phyloP scores from a whole-genome alignment of 1,140 invertebrate genomes.

The Steinernema khuongi region DNA sequence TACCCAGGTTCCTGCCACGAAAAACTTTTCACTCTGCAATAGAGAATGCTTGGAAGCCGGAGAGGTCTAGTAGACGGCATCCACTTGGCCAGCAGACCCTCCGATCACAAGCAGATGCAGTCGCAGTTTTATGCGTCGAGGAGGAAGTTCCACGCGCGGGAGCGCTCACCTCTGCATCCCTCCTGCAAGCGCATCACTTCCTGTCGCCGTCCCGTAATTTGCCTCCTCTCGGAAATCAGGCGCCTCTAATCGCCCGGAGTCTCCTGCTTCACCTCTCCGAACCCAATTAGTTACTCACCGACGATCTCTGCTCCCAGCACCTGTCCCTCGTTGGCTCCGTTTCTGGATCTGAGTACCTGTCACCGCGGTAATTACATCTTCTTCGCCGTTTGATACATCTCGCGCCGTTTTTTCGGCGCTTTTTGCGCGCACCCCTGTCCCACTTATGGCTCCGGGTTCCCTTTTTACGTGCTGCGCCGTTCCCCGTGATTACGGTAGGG shows the following conservation, averaged over 20 bases:
- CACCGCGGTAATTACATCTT: constrained; percentile 9
- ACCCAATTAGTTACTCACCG: not conserved
- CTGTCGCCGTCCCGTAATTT: too few species aligned
- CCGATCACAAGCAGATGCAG: too few species aligned
- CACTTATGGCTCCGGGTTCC: not conserved
- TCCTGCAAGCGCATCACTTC: too few species aligned
- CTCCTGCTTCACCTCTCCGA: not conserved
- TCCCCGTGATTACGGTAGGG: constrained; percentile 4
- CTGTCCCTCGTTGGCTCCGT: not conserved
- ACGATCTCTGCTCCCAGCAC: not conserved
- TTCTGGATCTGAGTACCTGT: not conserved
- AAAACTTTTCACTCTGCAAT: too few species aligned
- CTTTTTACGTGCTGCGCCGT: not conserved
- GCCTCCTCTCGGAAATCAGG: not conserved
- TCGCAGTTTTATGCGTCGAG: too few species aligned
- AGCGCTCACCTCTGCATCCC: too few species aligned
- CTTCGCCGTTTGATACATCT: not conserved
- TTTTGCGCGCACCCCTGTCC: not conserved
- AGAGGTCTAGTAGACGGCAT: too few species aligned
- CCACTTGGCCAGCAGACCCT: too few species aligned
- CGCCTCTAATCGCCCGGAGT: not conserved
- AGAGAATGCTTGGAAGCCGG: too few species aligned
- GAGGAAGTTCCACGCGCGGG: too few species aligned
- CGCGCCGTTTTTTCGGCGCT: not conserved
- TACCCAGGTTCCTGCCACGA: too few species aligned